Evolutionary conservation across 37 sponge, comb jelly and placozoan genomes (phyloP).

Genomic region (Crambe crambe): DNA sequence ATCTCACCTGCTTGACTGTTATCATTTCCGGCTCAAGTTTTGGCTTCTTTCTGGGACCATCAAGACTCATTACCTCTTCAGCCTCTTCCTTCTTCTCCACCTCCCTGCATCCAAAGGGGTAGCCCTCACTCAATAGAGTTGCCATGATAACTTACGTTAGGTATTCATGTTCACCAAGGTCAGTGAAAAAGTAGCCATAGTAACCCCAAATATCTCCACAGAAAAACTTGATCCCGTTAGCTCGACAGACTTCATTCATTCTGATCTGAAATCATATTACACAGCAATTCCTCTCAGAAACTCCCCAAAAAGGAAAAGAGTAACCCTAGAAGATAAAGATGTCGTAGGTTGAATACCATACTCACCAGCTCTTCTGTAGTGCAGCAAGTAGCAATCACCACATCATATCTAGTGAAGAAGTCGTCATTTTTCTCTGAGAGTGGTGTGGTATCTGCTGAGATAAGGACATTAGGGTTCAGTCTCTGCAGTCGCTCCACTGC

Average conservation of each 20-base stretch:
- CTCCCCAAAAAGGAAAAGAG: not conserved
- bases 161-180: slow-evolving; percentile 70
- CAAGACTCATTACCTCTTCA: slow-evolving; percentile 7
- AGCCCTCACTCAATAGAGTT: no score
- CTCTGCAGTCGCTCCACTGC: slow-evolving; percentile 50
- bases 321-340: not conserved
- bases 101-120: no score
- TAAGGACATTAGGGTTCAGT: slow-evolving; percentile 83
- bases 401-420: slow-evolving; percentile 72
- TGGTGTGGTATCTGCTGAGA: slow-evolving; percentile 42
- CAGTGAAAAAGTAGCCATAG: slow-evolving; percentile 92
- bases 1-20: slow-evolving; percentile 38
- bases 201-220: slow-evolving; percentile 93
- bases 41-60: slow-evolving; percentile 16
- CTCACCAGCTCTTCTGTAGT: slow-evolving; percentile 39
- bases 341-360: no score
- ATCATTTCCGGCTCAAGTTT: slow-evolving; percentile 19
- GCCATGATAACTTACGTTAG: slow-evolving; percentile 19
- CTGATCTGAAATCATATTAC: slow-evolving; percentile 48
- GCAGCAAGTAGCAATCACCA: slow-evolving; percentile 64
- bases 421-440: slow-evolving; percentile 66
- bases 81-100: not conserved
- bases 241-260: slow-evolving; percentile 74
- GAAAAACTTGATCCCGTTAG: slow-evolving; percentile 73
- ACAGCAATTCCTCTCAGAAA: not conserved